These are phyloP conservation scores for Ispidina lecontei DNA, from an alignment of 2,797 vertebrate species.

Conservation along the genomic window DNA sequence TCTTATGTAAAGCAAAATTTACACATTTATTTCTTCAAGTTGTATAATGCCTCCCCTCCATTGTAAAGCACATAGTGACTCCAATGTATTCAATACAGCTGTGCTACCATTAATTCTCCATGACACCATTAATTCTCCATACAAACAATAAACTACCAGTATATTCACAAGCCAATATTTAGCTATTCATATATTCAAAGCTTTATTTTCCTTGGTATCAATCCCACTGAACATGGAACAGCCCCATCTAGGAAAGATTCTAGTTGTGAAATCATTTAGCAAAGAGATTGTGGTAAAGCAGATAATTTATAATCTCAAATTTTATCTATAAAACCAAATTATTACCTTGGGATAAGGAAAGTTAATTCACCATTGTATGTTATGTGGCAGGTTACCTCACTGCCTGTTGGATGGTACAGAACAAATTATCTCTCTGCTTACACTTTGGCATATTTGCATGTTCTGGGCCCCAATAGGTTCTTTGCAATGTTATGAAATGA, in stretches of 20 bases:
- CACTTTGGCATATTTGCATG: not conserved
- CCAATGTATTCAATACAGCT: not conserved
- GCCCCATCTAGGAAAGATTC: not conserved
- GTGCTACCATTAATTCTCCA: not conserved
- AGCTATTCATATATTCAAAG: not conserved
- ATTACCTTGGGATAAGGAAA: not conserved
- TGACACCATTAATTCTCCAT: not conserved
- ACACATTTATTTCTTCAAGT: not conserved
- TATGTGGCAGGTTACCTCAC: not conserved
- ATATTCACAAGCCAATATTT: not conserved
- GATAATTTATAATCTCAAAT: constrained; percentile 9
- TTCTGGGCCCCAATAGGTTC: not conserved
- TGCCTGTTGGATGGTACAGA: not conserved
- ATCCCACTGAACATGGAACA: not conserved
- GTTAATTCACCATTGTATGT: not conserved
- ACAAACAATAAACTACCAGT: not conserved
- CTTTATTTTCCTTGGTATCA: constrained; percentile 4
- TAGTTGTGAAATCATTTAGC: not conserved
- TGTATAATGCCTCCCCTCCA: not conserved
- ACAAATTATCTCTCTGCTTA: not conserved
- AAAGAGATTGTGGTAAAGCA: not conserved
- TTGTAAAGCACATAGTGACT: not conserved
- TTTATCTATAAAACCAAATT: constrained; percentile 10
- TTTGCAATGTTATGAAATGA: not conserved
- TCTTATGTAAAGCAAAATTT: not conserved